Percentiles rank a stretch among this genome's conserved stretches.
Conservation (phyloP, 2,888 invertebrate species). For the Perizoma flavofasciatum region DNA sequence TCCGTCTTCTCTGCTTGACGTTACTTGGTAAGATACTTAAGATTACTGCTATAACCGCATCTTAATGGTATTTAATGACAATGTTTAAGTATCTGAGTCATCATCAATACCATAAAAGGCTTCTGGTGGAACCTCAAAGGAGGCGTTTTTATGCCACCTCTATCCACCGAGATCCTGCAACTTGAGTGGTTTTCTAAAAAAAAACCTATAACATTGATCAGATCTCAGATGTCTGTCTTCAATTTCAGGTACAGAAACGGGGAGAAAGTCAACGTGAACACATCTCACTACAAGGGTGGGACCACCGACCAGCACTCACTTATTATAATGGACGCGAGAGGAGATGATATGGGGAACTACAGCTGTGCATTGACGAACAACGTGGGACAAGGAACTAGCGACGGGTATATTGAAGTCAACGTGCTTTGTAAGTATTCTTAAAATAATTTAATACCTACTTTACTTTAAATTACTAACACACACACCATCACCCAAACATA, state of each 20-base stretch:
- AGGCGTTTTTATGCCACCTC: too few relatives aligned
- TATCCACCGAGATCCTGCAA: too few relatives aligned
- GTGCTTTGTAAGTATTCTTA: conserved; percentile 89
- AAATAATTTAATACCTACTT: not conserved
- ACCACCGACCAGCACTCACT: conserved; percentile 89
- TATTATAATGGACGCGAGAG: conserved; percentile 89
- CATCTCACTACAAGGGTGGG: conserved; percentile 89
- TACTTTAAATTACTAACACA: too few relatives aligned
- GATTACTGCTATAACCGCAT: too few relatives aligned
- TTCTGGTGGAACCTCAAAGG: too few relatives aligned
- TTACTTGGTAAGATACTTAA: conserved; percentile 88
- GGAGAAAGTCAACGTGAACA: conserved; percentile 78
- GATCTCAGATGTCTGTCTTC: too few relatives aligned
- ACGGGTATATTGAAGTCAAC: conserved; percentile 89
- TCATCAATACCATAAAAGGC: too few relatives aligned
- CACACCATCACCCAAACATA: too few relatives aligned
- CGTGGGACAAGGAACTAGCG: conserved; percentile 89
- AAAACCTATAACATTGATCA: too few relatives aligned
- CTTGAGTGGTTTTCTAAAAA: too few relatives aligned
- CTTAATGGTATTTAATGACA: too few relatives aligned
- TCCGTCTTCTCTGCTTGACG: conserved; percentile 89
- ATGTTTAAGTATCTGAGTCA: too few relatives aligned
- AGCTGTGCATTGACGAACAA: conserved; percentile 91
- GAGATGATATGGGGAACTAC: conserved; percentile 93
- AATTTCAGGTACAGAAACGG: conserved; percentile 87